A percentile compares a stretch with the other conserved stretches of the same genome.
These are phyloP conservation scores for Galaxea fascicularis DNA, from an alignment of 92 coral and sea anemone genomes.

Conservation along the genomic window DNA sequence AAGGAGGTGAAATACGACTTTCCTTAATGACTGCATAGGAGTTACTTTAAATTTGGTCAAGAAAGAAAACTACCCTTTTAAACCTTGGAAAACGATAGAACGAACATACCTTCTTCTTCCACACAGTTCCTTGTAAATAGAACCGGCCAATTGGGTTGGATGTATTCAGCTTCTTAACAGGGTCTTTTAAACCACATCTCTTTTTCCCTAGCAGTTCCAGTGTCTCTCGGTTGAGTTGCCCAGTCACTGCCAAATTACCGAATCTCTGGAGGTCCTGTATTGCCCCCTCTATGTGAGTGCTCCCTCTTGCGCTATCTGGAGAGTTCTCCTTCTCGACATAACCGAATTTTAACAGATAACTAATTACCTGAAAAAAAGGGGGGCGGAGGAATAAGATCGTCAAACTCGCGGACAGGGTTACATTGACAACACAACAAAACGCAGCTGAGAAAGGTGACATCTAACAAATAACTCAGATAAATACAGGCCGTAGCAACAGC, in stretches of 20 bases:
- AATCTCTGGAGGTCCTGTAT: conserved; percentile 52
- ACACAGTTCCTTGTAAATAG: conserved; percentile 77
- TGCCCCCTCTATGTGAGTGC: conserved; percentile 17
- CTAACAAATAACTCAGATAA: too few relatives aligned
- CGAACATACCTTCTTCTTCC: conserved; percentile 76
- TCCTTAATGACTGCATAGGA: too few relatives aligned
- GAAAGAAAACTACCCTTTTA: too few relatives aligned
- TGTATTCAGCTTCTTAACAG: background rate
- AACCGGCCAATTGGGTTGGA: background rate
- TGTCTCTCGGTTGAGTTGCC: conserved; percentile 44
- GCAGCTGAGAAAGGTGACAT: too few relatives aligned
- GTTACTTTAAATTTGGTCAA: too few relatives aligned
- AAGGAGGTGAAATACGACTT: too few relatives aligned
- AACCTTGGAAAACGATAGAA: too few relatives aligned
- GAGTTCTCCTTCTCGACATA: background rate
- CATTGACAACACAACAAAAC: too few relatives aligned
- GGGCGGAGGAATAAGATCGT: too few relatives aligned
- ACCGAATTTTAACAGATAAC: background rate
- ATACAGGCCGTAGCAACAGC: too few relatives aligned
- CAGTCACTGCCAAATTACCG: conserved; percentile 55
- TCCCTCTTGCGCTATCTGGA: background rate
- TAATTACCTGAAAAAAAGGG: background rate
- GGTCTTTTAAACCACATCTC: conserved; percentile 58
- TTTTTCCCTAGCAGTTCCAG: conserved; percentile 17
- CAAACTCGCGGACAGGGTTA: background rate